Base-by-base conservation (phyloP, 2,888 invertebrate species). In the Scaptomyza cyrtandrae region DNA sequence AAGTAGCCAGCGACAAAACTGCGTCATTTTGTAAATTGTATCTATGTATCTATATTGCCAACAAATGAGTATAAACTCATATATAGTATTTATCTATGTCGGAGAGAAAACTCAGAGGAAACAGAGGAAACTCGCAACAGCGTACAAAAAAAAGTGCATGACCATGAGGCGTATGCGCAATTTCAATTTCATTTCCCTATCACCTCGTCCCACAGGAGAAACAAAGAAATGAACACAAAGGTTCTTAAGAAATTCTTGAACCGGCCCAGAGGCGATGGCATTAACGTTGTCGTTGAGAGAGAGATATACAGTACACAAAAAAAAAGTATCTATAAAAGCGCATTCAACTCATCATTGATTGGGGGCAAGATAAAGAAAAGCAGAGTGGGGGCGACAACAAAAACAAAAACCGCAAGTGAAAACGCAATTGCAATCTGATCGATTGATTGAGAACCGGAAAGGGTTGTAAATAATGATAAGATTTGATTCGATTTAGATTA, bases 1-100 rank as follows among this genome's bases (percentile, higher is more conserved):
- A 55, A 57, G 49, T 45, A 27, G 60, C 29, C 48, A 71, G 62
- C 65, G 48, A 61, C 33, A 76, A 65, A 76, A 82, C 82, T 85
- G 80, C 82, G 82, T 82, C 80, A 82, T 82, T 79, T 84, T 81
- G 14, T 35, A n/a, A 35, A 50, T 44, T 2, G 63, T 73, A 71
- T 57, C 75, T 67, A 73, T 52, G 14, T 58, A 59, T 68, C 45
- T 56, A 64, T 68, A 69, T 53, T 44, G 45, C 61, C 63, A 45
- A 53, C 57, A 56, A 29, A 58, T 62, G 50, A 48, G 9, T 16
- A 37, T 39, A 35, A 35, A 35, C 33, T 43, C 3, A 33, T 52
- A 45, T 31, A 9, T 46, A 54, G 27, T 49, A 4, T 31, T 10
- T 7, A 33, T 24, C 4, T 24, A 0, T 24, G 24, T 24, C 24